Conservation (phyloP, 2,888 invertebrate genomes). For the Drosophila gaucha region DNA sequence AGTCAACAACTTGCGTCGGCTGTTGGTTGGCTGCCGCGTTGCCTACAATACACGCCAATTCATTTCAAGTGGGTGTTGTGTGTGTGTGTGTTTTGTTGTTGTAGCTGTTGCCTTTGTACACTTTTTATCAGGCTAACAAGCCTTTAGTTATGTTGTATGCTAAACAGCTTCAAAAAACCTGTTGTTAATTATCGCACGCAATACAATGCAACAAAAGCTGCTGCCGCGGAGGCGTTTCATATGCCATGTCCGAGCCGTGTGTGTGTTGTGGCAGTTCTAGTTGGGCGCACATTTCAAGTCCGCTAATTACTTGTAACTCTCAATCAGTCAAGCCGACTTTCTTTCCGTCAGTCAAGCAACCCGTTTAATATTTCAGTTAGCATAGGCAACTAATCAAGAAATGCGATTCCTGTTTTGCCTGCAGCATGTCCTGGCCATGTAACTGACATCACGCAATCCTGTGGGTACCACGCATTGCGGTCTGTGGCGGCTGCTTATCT, state of each 20-base stretch:
- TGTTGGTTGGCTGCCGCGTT: slow-evolving; percentile 27
- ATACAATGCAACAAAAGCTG: slow-evolving; percentile 49
- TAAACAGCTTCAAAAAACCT: slow-evolving; percentile 61
- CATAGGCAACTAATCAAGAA: slow-evolving; percentile 39
- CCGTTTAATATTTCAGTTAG: slow-evolving; percentile 48
- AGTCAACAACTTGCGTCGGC: slow-evolving; percentile 55
- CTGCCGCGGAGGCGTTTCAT: slow-evolving; percentile 27
- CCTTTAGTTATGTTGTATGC: slow-evolving; percentile 72
- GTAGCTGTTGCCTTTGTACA: slow-evolving; percentile 32
- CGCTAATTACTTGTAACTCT: slow-evolving; percentile 58
- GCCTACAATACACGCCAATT: slow-evolving; percentile 54
- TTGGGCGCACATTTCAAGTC: slow-evolving; percentile 46
- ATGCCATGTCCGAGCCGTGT: slow-evolving; percentile 1
- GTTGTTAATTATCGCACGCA: slow-evolving; percentile 77
- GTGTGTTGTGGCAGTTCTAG: slow-evolving; percentile 33
- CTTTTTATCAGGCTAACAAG: slow-evolving; percentile 75
- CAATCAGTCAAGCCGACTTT: slow-evolving; percentile 28
- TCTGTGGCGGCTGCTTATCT: slow-evolving; percentile 54
- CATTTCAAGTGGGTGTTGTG: slow-evolving; percentile 49
- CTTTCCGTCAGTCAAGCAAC: slow-evolving; percentile 17
- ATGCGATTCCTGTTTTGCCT: slow-evolving; percentile 22
- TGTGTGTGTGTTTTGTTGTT: slow-evolving; percentile 10
- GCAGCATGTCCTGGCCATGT: slow-evolving; percentile 40
- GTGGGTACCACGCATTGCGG: slow-evolving; percentile 30
- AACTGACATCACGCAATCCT: slow-evolving; percentile 36